Evolutionary conservation across 1,140 invertebrate species (phyloP).

Genomic region (Drosophila virilis): DNA sequence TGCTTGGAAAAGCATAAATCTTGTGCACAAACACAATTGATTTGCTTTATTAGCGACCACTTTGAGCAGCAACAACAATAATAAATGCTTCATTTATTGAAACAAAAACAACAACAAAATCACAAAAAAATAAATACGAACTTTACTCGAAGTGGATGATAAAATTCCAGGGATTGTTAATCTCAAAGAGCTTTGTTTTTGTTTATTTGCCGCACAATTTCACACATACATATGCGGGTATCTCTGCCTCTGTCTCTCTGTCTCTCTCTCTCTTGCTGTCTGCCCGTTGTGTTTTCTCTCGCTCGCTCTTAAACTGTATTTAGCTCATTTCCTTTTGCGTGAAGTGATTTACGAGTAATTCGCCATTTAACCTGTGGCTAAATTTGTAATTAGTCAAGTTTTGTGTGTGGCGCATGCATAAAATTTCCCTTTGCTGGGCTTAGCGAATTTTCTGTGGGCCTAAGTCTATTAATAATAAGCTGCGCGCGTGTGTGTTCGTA

Average conservation of each 20-base stretch:
- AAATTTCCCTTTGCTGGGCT: conserved; percentile 43
- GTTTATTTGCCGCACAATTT: conserved; percentile 57
- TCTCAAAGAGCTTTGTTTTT: conserved; percentile 43
- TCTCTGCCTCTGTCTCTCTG: neutral
- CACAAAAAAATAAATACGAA: conserved; percentile 4
- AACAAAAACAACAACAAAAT: conserved; percentile 14
- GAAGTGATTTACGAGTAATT: conserved; percentile 59
- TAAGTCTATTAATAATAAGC: conserved; percentile 55
- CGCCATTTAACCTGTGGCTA: conserved; percentile 66
- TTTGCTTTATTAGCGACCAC: conserved; percentile 38
- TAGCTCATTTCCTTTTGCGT: conserved; percentile 45
- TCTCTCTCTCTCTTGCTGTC: neutral
- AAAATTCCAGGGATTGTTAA: conserved; percentile 44
- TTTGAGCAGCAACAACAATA: conserved; percentile 27
- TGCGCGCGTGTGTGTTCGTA: conserved; percentile 11
- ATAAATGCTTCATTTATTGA: conserved; percentile 41
- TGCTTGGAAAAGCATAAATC: conserved; percentile 52
- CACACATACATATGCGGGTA: conserved; percentile 37
- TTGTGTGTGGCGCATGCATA: conserved; percentile 55
- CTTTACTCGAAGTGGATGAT: conserved; percentile 17
- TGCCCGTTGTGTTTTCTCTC: neutral
- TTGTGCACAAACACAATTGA: conserved; percentile 50
- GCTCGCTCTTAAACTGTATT: conserved; percentile 22
- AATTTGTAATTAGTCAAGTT: conserved; percentile 69
- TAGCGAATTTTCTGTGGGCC: conserved; percentile 28